These are phyloP conservation scores for Epinephelus lanceolatus DNA, from an alignment of 2,113 vertebrate species.

Conservation along the genomic window DNA sequence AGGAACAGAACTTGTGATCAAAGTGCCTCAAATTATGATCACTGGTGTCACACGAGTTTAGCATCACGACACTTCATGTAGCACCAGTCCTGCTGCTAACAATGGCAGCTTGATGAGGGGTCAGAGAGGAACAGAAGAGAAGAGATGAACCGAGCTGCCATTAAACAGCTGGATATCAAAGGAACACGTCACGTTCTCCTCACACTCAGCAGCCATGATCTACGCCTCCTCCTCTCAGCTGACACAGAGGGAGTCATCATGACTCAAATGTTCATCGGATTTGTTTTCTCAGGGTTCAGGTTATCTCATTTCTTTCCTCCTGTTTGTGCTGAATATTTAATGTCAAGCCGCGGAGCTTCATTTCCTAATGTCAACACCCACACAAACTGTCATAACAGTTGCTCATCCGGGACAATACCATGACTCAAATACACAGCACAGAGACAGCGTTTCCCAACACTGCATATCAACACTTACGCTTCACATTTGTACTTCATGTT, in stretches of 20 bases:
- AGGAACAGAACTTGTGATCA: slow-evolving; percentile 16
- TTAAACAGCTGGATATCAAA: not conserved
- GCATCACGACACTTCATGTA: not conserved
- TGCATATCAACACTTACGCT: slow-evolving; percentile 13
- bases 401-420: slow-evolving; percentile 26
- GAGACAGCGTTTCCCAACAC: not conserved
- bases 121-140: slow-evolving; percentile 13
- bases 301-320: slow-evolving; percentile 22
- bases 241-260: slow-evolving; percentile 36
- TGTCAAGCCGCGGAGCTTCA: slow-evolving; percentile 40
- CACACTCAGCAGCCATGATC: slow-evolving; percentile 13
- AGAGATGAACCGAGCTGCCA: not conserved
- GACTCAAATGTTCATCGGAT: slow-evolving; percentile 35
- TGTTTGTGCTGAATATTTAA: slow-evolving; percentile 56
- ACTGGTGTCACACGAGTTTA: slow-evolving; percentile 21
- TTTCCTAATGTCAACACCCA: slow-evolving; percentile 64
- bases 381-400: slow-evolving; percentile 44
- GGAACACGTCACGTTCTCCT: not conserved
- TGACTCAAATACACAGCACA: slow-evolving; percentile 31
- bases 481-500: slow-evolving; percentile 1
- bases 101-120: slow-evolving; percentile 13
- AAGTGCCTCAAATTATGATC: slow-evolving; percentile 16
- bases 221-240: slow-evolving; percentile 1
- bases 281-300: slow-evolving; percentile 22
- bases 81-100: not conserved